Percentiles rank a stretch among this genome's conserved stretches.
Evolutionary conservation across 2,113 vertebrate genomes (phyloP).

Genomic region (Poeciliopsis retropinna): DNA sequence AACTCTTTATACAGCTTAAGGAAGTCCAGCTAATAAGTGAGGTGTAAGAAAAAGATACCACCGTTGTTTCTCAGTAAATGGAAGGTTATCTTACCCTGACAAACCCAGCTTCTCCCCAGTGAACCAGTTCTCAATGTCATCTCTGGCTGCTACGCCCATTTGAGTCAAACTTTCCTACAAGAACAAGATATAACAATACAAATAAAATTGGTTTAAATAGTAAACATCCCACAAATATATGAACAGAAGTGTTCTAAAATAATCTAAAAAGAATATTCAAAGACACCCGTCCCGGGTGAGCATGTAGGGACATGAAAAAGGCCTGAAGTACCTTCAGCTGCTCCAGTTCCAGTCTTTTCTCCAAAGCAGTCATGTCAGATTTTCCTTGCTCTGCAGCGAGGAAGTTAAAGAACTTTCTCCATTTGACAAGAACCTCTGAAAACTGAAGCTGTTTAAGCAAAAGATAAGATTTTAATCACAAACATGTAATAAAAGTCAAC

Average conservation of each 20-base stretch:
- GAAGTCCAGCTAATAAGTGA: no score
- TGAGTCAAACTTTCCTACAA: conserved; percentile 83
- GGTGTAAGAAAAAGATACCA: no score
- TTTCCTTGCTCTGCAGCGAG: conserved; percentile 87
- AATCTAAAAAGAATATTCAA: background rate
- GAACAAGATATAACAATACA: background rate
- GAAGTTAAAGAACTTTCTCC: conserved; percentile 88
- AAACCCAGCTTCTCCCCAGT: conserved; percentile 81
- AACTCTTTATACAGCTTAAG: no score
- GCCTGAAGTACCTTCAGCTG: conserved; percentile 83
- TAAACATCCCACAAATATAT: no score
- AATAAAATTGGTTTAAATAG: background rate
- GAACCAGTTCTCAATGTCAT: conserved; percentile 88
- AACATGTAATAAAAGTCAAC: background rate
- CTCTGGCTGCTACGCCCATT: conserved; percentile 80
- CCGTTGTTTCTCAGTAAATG: background rate
- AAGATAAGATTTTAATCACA: background rate
- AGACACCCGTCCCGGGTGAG: background rate
- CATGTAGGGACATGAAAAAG: background rate
- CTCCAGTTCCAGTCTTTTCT: conserved; percentile 86
- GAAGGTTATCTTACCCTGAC: conserved; percentile 82
- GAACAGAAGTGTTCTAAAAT: background rate
- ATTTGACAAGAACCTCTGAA: conserved; percentile 92
- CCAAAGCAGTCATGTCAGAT: conserved; percentile 78
- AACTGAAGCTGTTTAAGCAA: conserved; percentile 85